phyloP scores from a whole-genome alignment of 2,888 invertebrate genomes.

The Brenthis daphne region DNA sequence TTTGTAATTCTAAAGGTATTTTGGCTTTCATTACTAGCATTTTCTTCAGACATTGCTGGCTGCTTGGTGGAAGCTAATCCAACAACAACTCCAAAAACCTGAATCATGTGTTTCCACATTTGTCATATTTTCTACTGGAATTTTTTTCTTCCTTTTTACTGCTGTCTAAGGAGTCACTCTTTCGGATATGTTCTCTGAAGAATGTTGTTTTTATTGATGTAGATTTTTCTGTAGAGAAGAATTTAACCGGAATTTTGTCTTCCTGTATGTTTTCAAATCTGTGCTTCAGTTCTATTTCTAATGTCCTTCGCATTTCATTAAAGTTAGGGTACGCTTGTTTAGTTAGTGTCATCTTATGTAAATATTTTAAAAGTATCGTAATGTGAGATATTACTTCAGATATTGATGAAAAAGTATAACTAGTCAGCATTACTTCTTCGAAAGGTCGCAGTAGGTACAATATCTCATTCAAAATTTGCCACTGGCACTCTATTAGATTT shows the following conservation, averaged over 20 bases:
- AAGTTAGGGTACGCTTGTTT: not conserved
- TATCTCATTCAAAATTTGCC: not conserved
- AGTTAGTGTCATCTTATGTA: not conserved
- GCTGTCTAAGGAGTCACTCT: no score
- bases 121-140: not conserved
- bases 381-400: not conserved
- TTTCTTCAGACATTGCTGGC: not conserved
- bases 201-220: no score
- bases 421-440: not conserved
- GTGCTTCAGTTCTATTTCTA: not conserved
- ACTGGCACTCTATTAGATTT: not conserved
- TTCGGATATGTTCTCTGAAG: no score
- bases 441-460: not conserved
- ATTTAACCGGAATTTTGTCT: not conserved
- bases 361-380: not conserved
- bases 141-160: not conserved
- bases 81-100: not conserved
- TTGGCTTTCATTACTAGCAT: not conserved
- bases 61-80: no score
- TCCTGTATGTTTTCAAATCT: not conserved
- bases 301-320: not conserved
- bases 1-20: not conserved
- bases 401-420: not conserved
- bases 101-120: not conserved
- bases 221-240: no score